Evolutionary conservation across 2,113 vertebrate species (phyloP).

Genomic region (Hystrix cristata): DNA sequence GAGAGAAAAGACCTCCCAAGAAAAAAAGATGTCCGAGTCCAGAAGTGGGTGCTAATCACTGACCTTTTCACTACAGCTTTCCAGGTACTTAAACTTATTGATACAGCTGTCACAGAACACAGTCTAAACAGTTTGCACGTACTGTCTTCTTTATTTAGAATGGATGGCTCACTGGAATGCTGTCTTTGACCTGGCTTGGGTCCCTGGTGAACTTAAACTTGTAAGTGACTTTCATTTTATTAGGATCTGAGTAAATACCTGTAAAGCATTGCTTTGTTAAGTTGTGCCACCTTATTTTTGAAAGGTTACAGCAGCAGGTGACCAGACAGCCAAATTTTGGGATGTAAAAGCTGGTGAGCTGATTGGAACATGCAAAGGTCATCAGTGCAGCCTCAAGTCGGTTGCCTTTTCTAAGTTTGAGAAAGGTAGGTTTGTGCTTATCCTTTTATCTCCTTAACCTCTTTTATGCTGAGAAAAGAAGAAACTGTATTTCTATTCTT

Average conservation of each 20-base stretch:
- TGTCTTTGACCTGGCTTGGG: slow-evolving; percentile 98
- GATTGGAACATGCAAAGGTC: slow-evolving; percentile 96
- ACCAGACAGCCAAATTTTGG: slow-evolving; percentile 97
- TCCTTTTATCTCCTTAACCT: background rate
- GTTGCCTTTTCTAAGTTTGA: slow-evolving; percentile 95
- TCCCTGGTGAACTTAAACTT: slow-evolving; percentile 94
- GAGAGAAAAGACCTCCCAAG: background rate
- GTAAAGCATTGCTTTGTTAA: slow-evolving; percentile 61
- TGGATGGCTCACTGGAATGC: slow-evolving; percentile 98
- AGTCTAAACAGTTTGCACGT: slow-evolving; percentile 34
- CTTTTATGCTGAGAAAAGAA: background rate
- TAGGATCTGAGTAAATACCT: slow-evolving; percentile 45
- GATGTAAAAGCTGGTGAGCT: slow-evolving; percentile 94
- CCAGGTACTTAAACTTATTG: background rate
- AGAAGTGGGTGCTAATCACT: background rate
- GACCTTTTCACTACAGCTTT: slow-evolving; percentile 1
- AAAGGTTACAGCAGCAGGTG: slow-evolving; percentile 98
- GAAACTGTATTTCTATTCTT: background rate
- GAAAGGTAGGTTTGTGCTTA: slow-evolving; percentile 90
- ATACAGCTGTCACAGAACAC: background rate
- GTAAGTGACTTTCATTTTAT: slow-evolving; percentile 89
- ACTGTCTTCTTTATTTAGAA: slow-evolving; percentile 88
- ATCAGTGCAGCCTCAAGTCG: slow-evolving; percentile 98
- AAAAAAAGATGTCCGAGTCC: background rate
- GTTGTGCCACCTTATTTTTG: slow-evolving; percentile 64